Evolutionary conservation across 2,797 vertebrate species (phyloP), one percentile per base, ranked within the genome.

Genomic region (Vultur gryphus): DNA sequence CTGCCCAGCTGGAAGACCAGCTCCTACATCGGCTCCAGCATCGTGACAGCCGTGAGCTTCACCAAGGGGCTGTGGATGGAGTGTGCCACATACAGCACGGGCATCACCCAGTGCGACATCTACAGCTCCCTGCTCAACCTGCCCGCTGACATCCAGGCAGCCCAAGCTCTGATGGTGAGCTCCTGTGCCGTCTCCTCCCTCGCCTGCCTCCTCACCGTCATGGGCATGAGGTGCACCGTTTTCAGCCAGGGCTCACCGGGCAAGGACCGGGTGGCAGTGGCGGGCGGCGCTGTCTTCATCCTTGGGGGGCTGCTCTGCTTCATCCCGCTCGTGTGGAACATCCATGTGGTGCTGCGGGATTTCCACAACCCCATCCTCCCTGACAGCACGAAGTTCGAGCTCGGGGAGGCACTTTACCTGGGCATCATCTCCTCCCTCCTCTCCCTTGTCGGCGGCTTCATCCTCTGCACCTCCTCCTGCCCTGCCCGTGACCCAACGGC

Each of bases 61-160:
- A 98, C 98, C 98, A 98, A 99, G 91, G 99, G 99, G 55, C 98
- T 99, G 70, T 99, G 99, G 99, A 99, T 99, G 99, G 99, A 99
- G 84, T 99, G 99, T 1, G 99, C 99, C 41, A 98, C 98, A 3
- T 98, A 99, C 95, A 99, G 99, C 98, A 99, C 99, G 0, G 99
- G 99, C 20, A 98, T 99, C 97, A 99, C 99, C 71, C 99, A 99
- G 90, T 99, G 99, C 2, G 99, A 99, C 92, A 99, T 99, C 97
- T 99, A 99, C 98, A 99, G 98, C 98, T 99, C 99, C 16, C 98
- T 99, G 96, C 98, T 99, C 79, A 99, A 98, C 37, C 98, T 99
- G 89, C 98, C 99, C 1, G 31, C 98, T 0, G 98, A 99, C 84
- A 82, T 99, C 90, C 99, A 99, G 96, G 98, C 98, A 0, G 99